Evolutionary conservation across 2,888 invertebrate genomes (phyloP), one percentile per base, ranked within the genome.

Genomic region (Carabus problematicus): DNA sequence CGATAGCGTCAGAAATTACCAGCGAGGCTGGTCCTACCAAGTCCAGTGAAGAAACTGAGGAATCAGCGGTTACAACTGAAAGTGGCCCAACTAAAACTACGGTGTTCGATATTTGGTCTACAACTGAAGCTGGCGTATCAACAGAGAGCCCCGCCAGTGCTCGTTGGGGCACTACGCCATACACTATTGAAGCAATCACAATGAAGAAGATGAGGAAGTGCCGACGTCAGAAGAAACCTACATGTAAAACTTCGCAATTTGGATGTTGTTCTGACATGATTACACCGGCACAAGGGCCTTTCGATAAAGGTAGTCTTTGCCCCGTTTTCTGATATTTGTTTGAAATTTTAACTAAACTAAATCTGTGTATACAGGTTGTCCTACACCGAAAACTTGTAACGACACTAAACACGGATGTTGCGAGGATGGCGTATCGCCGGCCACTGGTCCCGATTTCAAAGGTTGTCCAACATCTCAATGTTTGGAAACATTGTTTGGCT

Each of bases 221-320:
- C 0, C 82, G 80, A 61, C 86, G 81, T 72, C 86, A 84, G 75
- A 86, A 85, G 76, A 82, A 81, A 73, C 77, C 78, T 14, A 79
- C 82, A n/a, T 94, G 94, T 75, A 82, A 82, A 11, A 85, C 83
- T 9, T 85, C 89, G 8, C 81, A 85, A 74, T 94, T 89, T 77
- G 95, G 95, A 3, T 97, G 97, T 78, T 97, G 97, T 77, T 89
- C 91, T 39, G 94, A 96, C 79, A 89, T 88, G 47, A 86, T 87
- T 71, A 91, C 91, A 0, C 78, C 86, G 6, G 95, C 96, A 8
- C 84, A 85, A 75, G 97, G 94, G 76, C 93, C 94, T 9, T 95
- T 94, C 74, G 90, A 90, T 66, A 86, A 89, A 84, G 93, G 89
- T 86, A 52, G 12, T 41, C 1, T 39, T 16, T 70, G 18, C 11